These are phyloP conservation scores for Steinernema feltiae DNA, from an alignment of 1,140 invertebrate genomes.

Conservation along the genomic window DNA sequence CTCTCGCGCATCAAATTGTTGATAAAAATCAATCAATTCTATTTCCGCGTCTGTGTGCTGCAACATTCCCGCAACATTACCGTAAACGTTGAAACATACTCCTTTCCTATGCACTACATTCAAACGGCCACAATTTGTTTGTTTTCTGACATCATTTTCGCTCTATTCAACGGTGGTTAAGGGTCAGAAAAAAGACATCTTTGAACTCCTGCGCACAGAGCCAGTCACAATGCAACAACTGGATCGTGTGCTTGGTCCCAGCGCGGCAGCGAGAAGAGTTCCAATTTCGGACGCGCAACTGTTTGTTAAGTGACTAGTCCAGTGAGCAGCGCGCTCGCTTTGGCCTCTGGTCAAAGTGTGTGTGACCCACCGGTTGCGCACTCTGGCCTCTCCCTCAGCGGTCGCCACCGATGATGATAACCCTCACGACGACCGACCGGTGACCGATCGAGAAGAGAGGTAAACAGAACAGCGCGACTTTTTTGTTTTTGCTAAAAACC, in stretches of 20 bases:
- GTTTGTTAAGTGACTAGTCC: background rate
- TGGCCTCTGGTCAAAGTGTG: background rate
- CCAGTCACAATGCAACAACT: background rate
- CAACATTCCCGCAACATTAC: too few relatives aligned
- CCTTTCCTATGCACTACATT: too few relatives aligned
- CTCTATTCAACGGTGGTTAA: too few relatives aligned
- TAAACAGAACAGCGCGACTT: background rate
- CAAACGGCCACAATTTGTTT: too few relatives aligned
- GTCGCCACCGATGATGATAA: background rate
- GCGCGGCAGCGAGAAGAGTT: background rate
- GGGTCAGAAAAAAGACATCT: background rate
- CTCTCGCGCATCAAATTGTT: too few relatives aligned
- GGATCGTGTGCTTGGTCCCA: background rate
- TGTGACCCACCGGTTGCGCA: background rate
- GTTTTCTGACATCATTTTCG: background rate
- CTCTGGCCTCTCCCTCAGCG: too few relatives aligned
- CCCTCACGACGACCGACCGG: background rate
- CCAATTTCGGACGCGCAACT: background rate
- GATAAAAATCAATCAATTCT: too few relatives aligned
- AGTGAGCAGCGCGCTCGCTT: too few relatives aligned
- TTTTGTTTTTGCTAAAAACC: constrained; percentile 7
- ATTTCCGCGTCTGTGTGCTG: too few relatives aligned
- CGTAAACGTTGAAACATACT: too few relatives aligned
- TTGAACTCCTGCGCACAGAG: background rate
- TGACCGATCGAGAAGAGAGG: background rate